Conservation (phyloP, 2,113 vertebrate species). For the Polypterus bichir region DNA sequence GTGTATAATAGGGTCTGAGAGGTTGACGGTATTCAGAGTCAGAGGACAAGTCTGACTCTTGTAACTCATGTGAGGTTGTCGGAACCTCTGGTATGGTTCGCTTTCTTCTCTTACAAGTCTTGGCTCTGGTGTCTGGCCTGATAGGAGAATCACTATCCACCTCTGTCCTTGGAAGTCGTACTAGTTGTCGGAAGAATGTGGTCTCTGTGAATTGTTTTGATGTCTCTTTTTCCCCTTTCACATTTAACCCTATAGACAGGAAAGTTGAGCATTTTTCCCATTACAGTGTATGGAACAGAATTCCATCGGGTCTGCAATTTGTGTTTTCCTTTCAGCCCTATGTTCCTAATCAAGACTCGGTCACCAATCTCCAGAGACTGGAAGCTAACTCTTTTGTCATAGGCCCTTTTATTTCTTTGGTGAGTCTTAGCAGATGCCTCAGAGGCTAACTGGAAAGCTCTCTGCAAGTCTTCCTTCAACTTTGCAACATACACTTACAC, state of each 20-base stretch:
- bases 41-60: no score
- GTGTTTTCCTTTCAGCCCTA: slow-evolving; percentile 13
- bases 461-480: slow-evolving; percentile 11
- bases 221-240: slow-evolving; percentile 2
- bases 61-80: no score
- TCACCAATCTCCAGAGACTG: slow-evolving; percentile 11
- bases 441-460: slow-evolving; percentile 8
- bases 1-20: no score
- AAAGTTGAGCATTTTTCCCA: slow-evolving; percentile 9
- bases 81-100: no score
- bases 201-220: no score
- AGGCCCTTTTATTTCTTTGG: slow-evolving; percentile 2
- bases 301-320: slow-evolving; percentile 13
- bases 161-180: no score
- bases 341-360: slow-evolving; percentile 10
- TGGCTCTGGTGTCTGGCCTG: no score
- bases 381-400: slow-evolving; percentile 11
- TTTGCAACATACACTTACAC: slow-evolving; percentile 5
- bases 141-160: no score
- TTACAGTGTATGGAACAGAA: slow-evolving; percentile 5
- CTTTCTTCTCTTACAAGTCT: no score
- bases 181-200: no score
- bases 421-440: slow-evolving; percentile 8
- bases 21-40: no score
- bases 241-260: slow-evolving; percentile 13